Evolutionary conservation across 2,113 vertebrate genomes (phyloP).

Genomic region (Paedocypris sp.): DNA sequence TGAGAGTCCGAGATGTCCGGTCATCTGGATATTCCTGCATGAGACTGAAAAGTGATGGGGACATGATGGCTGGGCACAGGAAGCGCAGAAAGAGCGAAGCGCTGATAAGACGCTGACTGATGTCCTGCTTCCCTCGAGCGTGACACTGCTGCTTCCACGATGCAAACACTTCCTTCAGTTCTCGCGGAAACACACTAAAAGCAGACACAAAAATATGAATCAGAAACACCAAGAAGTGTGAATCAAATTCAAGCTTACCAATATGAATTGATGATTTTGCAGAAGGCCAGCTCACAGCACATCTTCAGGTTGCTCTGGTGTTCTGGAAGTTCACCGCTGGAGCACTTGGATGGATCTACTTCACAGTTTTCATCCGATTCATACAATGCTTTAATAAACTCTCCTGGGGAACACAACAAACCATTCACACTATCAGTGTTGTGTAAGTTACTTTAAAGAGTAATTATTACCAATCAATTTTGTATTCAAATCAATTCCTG

Average conservation of each 20-base stretch:
- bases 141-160: conserved; percentile 89
- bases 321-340: conserved; percentile 68
- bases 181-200: conserved; percentile 92
- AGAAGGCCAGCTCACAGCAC: conserved; percentile 95
- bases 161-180: conserved; percentile 91
- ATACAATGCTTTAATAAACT: conserved; percentile 92
- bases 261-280: conserved; percentile 97
- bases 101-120: conserved; percentile 87
- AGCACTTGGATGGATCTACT: conserved; percentile 82
- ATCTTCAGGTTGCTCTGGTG: conserved; percentile 95
- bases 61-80: conserved; percentile 94
- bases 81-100: conserved; percentile 93
- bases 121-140: conserved; percentile 77
- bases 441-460: no score
- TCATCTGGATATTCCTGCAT: conserved; percentile 93
- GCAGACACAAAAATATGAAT: no score
- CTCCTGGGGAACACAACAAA: conserved; percentile 56
- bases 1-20: conserved; percentile 82
- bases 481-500: no score
- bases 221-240: no score
- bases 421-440: no score
- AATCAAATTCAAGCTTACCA: no score
- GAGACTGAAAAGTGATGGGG: conserved; percentile 88
- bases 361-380: conserved; percentile 97
- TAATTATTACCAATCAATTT: no score